Percentiles rank a stretch among this genome's conserved stretches.
These are phyloP conservation scores for Damaliscus lunatus DNA, from an alignment of 2,113 vertebrate species.

Conservation along the genomic window DNA sequence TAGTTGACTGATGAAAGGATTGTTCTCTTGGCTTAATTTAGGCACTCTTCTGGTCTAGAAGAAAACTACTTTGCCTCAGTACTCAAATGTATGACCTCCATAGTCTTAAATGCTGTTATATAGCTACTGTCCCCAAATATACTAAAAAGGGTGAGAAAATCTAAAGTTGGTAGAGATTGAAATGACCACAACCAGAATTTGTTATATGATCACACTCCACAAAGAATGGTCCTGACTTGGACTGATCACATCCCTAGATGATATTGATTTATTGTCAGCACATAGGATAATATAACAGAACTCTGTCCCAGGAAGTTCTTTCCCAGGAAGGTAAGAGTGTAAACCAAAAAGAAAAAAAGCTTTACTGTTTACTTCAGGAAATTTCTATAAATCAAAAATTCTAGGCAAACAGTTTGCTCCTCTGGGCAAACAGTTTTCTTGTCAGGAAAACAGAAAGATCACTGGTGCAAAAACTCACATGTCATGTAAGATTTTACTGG, in stretches of 20 bases:
- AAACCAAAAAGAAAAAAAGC: neutral
- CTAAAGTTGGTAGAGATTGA: neutral
- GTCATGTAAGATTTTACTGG: neutral
- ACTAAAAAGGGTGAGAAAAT: neutral
- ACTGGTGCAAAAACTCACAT: neutral
- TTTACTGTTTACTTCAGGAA: constrained; percentile 19
- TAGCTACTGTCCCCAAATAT: neutral
- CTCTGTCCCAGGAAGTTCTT: neutral
- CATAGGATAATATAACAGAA: neutral
- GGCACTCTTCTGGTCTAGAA: neutral
- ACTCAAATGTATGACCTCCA: neutral
- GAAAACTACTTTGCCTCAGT: neutral
- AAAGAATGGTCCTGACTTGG: neutral
- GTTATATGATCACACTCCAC: neutral
- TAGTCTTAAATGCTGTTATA: neutral
- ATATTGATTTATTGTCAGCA: neutral
- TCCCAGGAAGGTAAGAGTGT: neutral
- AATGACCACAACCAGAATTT: neutral
- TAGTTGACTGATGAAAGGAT: neutral
- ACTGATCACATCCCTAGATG: neutral
- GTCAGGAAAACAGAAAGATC: neutral
- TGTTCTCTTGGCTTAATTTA: neutral
- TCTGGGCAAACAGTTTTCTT: neutral
- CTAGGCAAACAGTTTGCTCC: neutral
- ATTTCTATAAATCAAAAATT: constrained; percentile 32